Evolutionary conservation across 2,797 vertebrate genomes (phyloP).

Genomic region (Acrossocheilus wenchowensis): DNA sequence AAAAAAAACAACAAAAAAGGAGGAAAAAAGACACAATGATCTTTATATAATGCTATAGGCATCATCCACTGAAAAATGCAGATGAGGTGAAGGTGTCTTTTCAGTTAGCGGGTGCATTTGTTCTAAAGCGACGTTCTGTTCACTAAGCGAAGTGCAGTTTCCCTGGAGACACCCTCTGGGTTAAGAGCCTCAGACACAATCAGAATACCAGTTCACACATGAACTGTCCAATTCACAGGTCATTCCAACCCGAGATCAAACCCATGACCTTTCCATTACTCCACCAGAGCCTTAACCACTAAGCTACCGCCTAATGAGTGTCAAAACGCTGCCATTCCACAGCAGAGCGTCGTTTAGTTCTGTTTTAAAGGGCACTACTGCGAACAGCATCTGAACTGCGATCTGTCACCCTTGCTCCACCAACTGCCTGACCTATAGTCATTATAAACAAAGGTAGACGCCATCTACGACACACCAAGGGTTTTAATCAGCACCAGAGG

Average conservation of each 20-base stretch:
- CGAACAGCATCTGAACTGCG: not conserved
- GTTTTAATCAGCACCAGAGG: not conserved
- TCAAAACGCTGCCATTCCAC: not conserved
- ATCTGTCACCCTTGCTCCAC: not conserved
- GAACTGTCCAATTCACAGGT: constrained; percentile 2
- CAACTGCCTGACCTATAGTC: not conserved
- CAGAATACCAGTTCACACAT: not conserved
- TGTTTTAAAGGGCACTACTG: constrained; percentile 7
- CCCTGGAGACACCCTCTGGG: not conserved
- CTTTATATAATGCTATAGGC: not conserved
- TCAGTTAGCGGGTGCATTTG: not conserved
- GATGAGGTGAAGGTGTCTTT: not conserved
- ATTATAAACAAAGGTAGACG: not conserved
- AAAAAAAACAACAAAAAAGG: not conserved
- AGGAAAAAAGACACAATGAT: not conserved
- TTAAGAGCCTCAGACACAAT: constrained; percentile 1
- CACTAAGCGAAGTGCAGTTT: not conserved
- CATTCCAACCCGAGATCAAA: constrained; percentile 4
- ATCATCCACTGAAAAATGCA: not conserved
- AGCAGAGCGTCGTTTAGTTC: not conserved
- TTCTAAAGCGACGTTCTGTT: not conserved
- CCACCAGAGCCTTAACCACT: not conserved
- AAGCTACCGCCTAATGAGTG: not conserved
- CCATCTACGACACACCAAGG: not conserved
- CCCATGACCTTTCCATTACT: constrained; percentile 7